Evolutionary conservation across 2,113 vertebrate genomes (phyloP).

Genomic region (Eonycteris spelaea): DNA sequence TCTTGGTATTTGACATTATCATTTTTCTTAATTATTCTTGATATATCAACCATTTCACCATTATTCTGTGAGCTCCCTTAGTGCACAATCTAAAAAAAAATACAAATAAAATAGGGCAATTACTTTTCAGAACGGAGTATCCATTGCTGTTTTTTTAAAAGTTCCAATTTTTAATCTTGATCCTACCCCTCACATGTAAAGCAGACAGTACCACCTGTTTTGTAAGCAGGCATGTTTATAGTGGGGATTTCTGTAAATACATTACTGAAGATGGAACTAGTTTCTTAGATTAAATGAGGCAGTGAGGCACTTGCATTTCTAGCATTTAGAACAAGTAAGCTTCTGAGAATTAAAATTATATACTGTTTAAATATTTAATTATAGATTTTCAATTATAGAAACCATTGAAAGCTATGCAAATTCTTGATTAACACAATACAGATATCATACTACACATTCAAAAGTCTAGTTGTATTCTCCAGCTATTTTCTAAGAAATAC

Average conservation of each 20-base stretch:
- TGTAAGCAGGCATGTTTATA: neutral
- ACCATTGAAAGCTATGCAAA: neutral
- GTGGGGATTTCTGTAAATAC: neutral
- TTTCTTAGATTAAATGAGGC: neutral
- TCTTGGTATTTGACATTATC: conserved; percentile 73
- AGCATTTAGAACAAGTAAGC: neutral
- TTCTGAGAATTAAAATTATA: neutral
- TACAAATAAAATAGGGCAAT: conserved; percentile 27
- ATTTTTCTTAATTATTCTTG: conserved; percentile 84
- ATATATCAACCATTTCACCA: conserved; percentile 79
- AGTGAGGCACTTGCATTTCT: neutral
- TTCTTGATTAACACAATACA: neutral
- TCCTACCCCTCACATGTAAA: conserved; percentile 29
- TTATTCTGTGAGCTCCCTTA: conserved; percentile 68
- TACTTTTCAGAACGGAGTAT: conserved; percentile 74
- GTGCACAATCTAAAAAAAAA: conserved; percentile 10
- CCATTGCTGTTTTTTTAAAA: conserved; percentile 35
- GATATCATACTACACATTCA: neutral
- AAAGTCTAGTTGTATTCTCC: neutral
- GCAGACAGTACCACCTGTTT: conserved; percentile 76
- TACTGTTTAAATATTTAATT: neutral
- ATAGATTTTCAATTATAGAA: neutral
- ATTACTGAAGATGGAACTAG: neutral
- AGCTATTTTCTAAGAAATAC: neutral
- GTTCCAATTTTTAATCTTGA: conserved; percentile 49